Conservation (phyloP, 2,113 vertebrate genomes). For the Lipophrys pholis region DNA sequence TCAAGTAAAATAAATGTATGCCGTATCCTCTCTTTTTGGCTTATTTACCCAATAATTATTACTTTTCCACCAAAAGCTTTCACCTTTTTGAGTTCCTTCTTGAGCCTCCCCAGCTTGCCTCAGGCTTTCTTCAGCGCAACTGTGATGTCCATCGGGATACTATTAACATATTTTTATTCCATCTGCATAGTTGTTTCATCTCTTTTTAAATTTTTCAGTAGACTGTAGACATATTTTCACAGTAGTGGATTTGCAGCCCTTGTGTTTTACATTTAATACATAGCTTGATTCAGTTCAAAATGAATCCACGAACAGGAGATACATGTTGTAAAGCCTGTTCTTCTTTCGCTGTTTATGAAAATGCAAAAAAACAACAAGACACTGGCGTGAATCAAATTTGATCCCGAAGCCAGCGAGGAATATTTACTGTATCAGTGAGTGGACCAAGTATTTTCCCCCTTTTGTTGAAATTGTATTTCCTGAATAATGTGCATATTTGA, state of each 20-base stretch:
- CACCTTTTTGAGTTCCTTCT: slow-evolving; percentile 5
- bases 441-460: slow-evolving; percentile 42
- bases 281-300: slow-evolving; percentile 10
- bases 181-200: slow-evolving; percentile 38
- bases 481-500: slow-evolving; percentile 58
- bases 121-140: slow-evolving; percentile 24
- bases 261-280: slow-evolving; percentile 8
- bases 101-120: slow-evolving; percentile 15
- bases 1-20: too few relatives aligned
- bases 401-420: slow-evolving; percentile 21
- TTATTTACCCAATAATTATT: background rate
- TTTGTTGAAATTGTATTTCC: slow-evolving; percentile 65
- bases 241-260: background rate
- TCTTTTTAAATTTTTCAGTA: slow-evolving; percentile 25
- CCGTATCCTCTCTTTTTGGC: background rate
- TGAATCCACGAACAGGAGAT: background rate
- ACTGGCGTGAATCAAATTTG: slow-evolving; percentile 1
- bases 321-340: background rate
- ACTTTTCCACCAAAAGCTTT: background rate
- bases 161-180: slow-evolving; percentile 31
- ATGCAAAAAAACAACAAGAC: background rate
- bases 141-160: slow-evolving; percentile 8
- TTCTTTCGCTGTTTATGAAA: slow-evolving; percentile 12
- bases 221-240: slow-evolving; percentile 8
- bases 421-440: slow-evolving; percentile 20